Conservation (phyloP, 2,113 vertebrate genomes). For the Nerophis lumbriciformis region DNA sequence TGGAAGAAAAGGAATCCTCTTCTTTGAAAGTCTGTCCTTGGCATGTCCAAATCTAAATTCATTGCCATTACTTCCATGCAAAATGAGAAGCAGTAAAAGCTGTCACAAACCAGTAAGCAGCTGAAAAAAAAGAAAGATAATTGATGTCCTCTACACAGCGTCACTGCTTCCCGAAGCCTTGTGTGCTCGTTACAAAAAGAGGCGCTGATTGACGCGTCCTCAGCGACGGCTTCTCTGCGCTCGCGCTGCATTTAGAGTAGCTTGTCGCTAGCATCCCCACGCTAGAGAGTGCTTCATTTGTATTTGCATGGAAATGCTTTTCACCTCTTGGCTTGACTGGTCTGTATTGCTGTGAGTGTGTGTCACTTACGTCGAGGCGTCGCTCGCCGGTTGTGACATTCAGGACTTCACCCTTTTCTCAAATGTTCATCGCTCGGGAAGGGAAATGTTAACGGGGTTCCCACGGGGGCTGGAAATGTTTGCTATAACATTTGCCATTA, state of each 20-base stretch:
- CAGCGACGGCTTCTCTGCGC: conserved; percentile 31
- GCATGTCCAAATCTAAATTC: conserved; percentile 34
- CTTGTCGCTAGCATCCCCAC: conserved; percentile 40
- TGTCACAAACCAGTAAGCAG: conserved; percentile 37
- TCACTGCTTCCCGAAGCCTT: conserved; percentile 34
- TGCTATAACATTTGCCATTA: no score
- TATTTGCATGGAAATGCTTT: conserved; percentile 76
- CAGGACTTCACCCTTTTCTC: conserved; percentile 48
- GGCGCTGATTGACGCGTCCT: conserved; percentile 56
- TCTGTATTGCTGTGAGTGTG: conserved; percentile 66
- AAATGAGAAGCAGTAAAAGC: conserved; percentile 31
- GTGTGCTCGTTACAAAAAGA: conserved; percentile 36
- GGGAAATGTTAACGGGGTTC: conserved; percentile 12
- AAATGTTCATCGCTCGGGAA: conserved; percentile 19
- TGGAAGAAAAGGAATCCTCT: conserved; percentile 40
- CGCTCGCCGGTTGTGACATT: conserved; percentile 63
- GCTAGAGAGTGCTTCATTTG: conserved; percentile 56
- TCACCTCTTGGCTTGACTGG: conserved; percentile 59
- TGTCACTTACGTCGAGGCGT: conserved; percentile 59
- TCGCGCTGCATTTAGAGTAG: conserved; percentile 47
- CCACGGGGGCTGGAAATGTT: conserved; percentile 16
- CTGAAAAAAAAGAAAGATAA: conserved; percentile 35
- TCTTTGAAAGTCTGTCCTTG: conserved; percentile 47
- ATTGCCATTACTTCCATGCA: conserved; percentile 40
- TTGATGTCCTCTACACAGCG: conserved; percentile 51